These are phyloP conservation scores for Achatina immaculata DNA, from an alignment of 1,140 invertebrate genomes.

Conservation along the genomic window DNA sequence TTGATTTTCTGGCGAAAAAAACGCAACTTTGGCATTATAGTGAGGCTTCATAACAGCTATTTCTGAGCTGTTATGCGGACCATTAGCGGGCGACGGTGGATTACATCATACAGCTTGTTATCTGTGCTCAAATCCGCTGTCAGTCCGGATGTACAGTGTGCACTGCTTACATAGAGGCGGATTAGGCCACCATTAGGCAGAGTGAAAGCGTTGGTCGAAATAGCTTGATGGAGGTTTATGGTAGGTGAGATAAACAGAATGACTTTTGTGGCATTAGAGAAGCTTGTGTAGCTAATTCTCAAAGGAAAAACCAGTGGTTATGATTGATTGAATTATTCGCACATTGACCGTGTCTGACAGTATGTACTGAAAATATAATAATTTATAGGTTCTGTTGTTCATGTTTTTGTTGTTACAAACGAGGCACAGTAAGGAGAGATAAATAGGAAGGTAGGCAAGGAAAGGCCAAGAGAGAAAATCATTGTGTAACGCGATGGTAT, in stretches of 20 bases:
- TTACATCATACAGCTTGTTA: neutral
- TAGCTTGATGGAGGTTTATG: neutral
- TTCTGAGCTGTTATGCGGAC: neutral
- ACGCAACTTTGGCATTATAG: neutral
- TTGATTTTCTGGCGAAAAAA: neutral
- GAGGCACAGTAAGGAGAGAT: too few species aligned
- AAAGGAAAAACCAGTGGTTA: too few species aligned
- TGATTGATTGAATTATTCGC: too few species aligned
- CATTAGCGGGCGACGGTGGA: neutral
- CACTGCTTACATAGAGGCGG: neutral
- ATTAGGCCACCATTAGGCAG: neutral
- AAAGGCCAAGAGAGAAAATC: too few species aligned
- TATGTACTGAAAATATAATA: too few species aligned
- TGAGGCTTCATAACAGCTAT: neutral
- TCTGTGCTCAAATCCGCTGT: neutral
- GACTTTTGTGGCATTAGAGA: too few species aligned
- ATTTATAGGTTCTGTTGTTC: too few species aligned
- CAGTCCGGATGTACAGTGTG: neutral
- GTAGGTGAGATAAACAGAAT: neutral
- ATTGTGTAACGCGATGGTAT: too few species aligned
- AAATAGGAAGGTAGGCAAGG: too few species aligned
- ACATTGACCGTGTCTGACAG: too few species aligned
- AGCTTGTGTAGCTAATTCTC: too few species aligned
- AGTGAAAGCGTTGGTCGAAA: neutral
- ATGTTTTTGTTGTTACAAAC: too few species aligned